These are phyloP conservation scores for Eleutherodactylus coqui DNA, from an alignment of 2,797 vertebrate genomes.

Conservation along the genomic window DNA sequence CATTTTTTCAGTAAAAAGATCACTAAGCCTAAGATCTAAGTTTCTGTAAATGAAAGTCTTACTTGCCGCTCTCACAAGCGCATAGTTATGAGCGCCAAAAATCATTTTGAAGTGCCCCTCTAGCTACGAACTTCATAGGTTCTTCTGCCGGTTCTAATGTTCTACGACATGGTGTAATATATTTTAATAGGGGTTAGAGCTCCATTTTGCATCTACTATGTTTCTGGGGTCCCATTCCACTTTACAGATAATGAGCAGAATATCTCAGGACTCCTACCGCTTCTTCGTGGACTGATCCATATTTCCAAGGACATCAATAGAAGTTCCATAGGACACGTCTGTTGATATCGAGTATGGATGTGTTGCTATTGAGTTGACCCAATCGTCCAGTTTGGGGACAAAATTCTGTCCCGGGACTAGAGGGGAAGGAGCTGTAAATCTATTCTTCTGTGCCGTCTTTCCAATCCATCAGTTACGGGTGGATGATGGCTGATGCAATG, in stretches of 20 bases:
- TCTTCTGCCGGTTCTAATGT: not conserved
- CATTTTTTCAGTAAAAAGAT: constrained; percentile 22
- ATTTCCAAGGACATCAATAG: not conserved
- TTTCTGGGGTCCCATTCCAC: not conserved
- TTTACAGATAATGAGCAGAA: not conserved
- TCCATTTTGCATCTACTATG: not conserved
- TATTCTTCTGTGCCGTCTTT: too few relatives aligned
- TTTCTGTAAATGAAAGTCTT: constrained; percentile 32
- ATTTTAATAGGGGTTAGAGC: constrained; percentile 6
- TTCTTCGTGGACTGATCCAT: not conserved
- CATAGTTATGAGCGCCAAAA: not conserved
- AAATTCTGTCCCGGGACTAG: too few relatives aligned
- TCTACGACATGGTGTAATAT: not conserved
- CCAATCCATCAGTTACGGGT: too few relatives aligned
- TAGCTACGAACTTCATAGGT: not conserved
- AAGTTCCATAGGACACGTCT: not conserved
- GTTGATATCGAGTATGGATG: not conserved
- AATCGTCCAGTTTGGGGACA: too few relatives aligned
- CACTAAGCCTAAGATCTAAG: constrained; percentile 28
- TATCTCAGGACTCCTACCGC: too few relatives aligned
- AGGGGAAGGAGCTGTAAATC: too few relatives aligned
- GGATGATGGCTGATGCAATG: too few relatives aligned
- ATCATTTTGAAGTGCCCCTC: not conserved
- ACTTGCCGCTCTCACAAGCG: not conserved
- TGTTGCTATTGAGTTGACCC: too few relatives aligned